These are phyloP conservation scores for Protosalanx chinensis DNA, from an alignment of 2,797 vertebrate genomes.

Conservation along the genomic window DNA sequence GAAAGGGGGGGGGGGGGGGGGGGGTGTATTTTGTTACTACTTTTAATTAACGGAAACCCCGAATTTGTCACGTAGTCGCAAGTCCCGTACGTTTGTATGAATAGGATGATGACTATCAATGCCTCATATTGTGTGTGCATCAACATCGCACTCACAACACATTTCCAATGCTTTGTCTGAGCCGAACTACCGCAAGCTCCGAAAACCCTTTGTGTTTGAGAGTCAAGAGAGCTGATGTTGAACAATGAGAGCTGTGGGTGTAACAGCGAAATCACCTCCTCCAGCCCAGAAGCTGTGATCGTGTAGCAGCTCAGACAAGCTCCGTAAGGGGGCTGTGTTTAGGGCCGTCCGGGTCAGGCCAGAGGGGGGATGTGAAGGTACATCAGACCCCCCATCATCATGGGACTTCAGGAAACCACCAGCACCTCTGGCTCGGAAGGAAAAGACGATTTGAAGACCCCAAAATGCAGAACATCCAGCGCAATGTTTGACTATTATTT, in stretches of 20 bases:
- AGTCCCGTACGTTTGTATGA: no score
- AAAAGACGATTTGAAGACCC: constrained; percentile 7
- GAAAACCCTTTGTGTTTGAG: background rate
- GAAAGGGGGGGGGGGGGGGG: background rate
- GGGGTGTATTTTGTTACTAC: no score
- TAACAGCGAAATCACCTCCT: background rate
- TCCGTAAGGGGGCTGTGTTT: constrained; percentile 10
- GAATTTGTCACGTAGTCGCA: no score
- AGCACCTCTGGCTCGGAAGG: background rate
- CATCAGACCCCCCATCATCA: background rate
- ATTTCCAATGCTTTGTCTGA: background rate
- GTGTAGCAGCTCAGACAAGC: constrained; percentile 3
- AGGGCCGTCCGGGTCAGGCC: constrained; percentile 9
- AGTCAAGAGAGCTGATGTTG: background rate
- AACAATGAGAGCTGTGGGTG: constrained; percentile 13
- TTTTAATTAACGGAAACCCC: no score
- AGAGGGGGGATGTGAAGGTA: background rate
- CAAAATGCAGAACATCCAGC: constrained; percentile 19
- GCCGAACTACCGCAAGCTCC: background rate
- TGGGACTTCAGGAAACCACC: background rate
- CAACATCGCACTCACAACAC: background rate
- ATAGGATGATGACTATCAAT: background rate
- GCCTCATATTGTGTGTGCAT: background rate
- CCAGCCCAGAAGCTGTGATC: constrained; percentile 9
- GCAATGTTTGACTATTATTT: constrained; percentile 4